Conservation (phyloP, 1,140 invertebrate genomes). For the Brachionus paranguensis region DNA sequence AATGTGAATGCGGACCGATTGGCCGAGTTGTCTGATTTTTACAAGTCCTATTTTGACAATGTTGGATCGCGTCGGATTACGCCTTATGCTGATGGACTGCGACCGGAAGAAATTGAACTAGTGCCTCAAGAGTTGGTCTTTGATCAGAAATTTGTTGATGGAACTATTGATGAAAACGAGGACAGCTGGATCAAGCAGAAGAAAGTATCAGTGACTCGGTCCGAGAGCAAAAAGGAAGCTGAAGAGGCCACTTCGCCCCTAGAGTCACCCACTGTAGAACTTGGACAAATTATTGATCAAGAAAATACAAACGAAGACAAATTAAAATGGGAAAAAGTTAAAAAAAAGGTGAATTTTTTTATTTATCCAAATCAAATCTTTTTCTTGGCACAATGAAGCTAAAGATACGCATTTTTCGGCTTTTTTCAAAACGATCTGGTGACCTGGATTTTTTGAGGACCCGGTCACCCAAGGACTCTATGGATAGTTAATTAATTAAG, state of each 20-base stretch:
- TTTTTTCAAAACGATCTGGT: too few species aligned
- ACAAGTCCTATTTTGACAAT: not conserved
- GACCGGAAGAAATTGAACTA: not conserved
- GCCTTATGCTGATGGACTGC: not conserved
- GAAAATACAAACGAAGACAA: not conserved
- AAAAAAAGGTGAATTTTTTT: not conserved
- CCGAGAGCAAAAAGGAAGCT: not conserved
- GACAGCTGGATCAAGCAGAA: not conserved
- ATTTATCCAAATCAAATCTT: too few species aligned
- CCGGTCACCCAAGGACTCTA: too few species aligned
- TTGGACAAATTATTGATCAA: not conserved
- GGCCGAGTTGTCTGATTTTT: constrained; percentile 2
- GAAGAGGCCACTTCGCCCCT: not conserved
- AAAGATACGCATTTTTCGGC: too few species aligned
- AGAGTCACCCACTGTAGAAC: not conserved
- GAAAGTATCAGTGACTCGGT: not conserved
- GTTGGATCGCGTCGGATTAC: constrained; percentile 2
- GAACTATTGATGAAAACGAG: not conserved
- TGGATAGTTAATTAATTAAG: too few species aligned
- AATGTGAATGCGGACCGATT: constrained; percentile 48
- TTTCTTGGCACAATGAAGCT: too few species aligned
- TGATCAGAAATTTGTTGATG: constrained; percentile 21
- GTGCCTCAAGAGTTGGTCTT: not conserved
- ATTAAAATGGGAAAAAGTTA: constrained; percentile 15
- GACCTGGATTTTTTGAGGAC: too few species aligned